Evolutionary conservation across 2,113 vertebrate genomes (phyloP), one percentile per base, ranked within the genome.

Genomic region (Rhabdornis inornatus): DNA sequence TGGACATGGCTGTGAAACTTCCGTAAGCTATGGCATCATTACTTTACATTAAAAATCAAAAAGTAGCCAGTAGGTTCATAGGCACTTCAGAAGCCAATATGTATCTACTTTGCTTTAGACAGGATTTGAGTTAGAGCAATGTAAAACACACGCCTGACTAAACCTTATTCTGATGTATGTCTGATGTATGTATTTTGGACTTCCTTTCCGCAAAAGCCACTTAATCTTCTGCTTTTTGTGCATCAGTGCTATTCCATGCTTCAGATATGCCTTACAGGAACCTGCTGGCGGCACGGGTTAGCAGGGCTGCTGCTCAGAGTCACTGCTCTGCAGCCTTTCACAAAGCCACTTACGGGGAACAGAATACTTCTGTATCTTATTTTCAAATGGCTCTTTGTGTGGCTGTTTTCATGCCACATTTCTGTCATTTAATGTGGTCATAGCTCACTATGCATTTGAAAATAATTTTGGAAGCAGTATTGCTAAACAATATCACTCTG

Each of bases 281-380:
- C 42, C 37, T 13, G 3, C 25, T 23, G 7, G 33, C 57, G 0
- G 0, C 8, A 3, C 0, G 20, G 50, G 13, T 45, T 44, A 61
- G 19, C 25, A 2, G 25, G 12, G 61, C 74, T 27, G 31, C 55
- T 7, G 18, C 72, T 25, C 37, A 23, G 74, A 35, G 70, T 5
- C 5, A 0, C 23, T 77, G 70, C 28, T 30, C 3, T 0, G 28
- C 27, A 75, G 53, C 44, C 31, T 16, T 82, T 59, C 78, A 45
- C 35, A 50, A 35, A 72, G 35, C 45, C 42, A 3, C 45, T 49
- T 30, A 2, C 0, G 9, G 53, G 27, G 27, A 77, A 24, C 27
- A 77, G 64, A 70, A 37, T 27, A 35, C 39, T 49, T 69, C 31
- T 40, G 5, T 65, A 3, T 72, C 56, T 76, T 53, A 4, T 31